Base-by-base conservation (phyloP, 2,797 vertebrate genomes). In the Argyrosomus regius region DNA sequence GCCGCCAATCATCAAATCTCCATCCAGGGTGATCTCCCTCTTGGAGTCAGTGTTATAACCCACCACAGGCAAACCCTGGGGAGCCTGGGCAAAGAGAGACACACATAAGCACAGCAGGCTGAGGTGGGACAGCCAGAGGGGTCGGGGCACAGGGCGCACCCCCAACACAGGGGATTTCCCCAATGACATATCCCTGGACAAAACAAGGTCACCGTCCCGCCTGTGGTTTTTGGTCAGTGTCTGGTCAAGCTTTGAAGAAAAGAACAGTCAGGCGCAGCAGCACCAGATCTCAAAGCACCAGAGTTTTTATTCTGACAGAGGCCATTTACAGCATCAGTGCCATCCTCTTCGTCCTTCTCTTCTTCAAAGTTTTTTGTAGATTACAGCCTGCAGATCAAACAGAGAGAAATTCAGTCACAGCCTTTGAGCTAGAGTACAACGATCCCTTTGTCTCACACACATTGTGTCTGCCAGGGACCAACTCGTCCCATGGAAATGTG, bases 1-100 rank as follows among this genome's bases (percentile, higher is more conserved):
- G 66, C 98, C 98, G 2, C 98, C 98, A 0, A 99, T 97, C 88
- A 99, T 97, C 93, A 99, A 91, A 84, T 99, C 98, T 35, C 98
- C 98, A 0, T 99, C 98, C 5, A 97, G 92, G 31, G 97, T 96
- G 94, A 99, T 97, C 94, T 97, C 98, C 75, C 96, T 96, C 95
- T 97, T 98, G 88, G 95, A 76, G 71, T 95, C 95, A 13, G 94
- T 83, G 85, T 91, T 87, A 0, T 95, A 95, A 69, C 92, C 58
- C 67, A 96, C 93, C 87, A 53, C 93, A 70, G 65, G 93, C 89
- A 95, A 92, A 83, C 93, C 90, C 69, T 87, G 82, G 70, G 92
- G 69, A 54, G 93, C 88, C 76, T 86, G 81, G 89, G 95, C 87
- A 83, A 92, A 91, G 79, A 96, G 86, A 63, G 91, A 89, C 50